Evolutionary conservation across 2,797 vertebrate genomes (phyloP), one percentile per base, ranked within the genome.

Genomic region (Acanthornis magna): DNA sequence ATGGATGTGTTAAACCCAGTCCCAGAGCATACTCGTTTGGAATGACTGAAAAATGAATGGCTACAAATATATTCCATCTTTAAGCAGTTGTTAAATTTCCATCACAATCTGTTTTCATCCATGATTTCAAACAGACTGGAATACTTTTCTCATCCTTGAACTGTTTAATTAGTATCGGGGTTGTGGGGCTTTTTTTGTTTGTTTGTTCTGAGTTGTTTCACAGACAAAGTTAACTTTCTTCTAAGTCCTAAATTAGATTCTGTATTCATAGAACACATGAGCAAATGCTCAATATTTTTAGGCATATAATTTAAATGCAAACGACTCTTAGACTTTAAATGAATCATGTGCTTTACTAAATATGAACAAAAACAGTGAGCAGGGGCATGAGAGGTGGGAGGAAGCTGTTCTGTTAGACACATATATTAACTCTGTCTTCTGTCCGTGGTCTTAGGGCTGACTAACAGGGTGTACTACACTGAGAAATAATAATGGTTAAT

Each of bases 321-420:
- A 85, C 53, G n/a, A 57, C 48, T 87, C 67, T 34, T 80, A 45
- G 45, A 40, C 25, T 80, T 85, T 85, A 88, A 88, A 71, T 89
- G 48, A 91, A 77, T 95, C 91, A 91, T 94, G 45, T 88, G 48
- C 57, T 89, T 92, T 88, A 50, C 68, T 73, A 67, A 91, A 77
- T 77, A 87, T 30, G 50, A 82, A 74, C 19, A 17, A 71, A 91
- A 93, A 91, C 74, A 80, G 72, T 71, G 57, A 93, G 15, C 72
- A 91, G 61, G 84, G 62, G 29, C 53, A 83, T 77, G 50, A 89
- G 34, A 79, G 32, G 67, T 94, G 57, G 83, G 88, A 93, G 62
- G 73, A 88, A 88, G 21, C 42, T 57, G 9, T 68, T 87, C 34
- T 81, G 66, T 75, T 67, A 68, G 47, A 65, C 54, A 14, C 53